Evolutionary conservation across 2,888 invertebrate genomes (phyloP).

Genomic region (Eretmocerus hayati): DNA sequence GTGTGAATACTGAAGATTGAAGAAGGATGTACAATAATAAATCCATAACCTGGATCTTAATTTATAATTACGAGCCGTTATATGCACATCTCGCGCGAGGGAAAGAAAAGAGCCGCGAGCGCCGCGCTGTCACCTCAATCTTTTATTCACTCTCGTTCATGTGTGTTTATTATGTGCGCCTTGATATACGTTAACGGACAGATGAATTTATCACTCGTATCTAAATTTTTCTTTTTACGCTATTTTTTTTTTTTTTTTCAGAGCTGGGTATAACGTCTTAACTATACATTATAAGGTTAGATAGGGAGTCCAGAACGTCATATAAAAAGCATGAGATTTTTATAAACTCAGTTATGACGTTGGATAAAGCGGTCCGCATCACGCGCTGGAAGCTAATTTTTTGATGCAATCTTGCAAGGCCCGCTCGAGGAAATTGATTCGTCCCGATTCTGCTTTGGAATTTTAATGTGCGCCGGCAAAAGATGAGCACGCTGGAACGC

Average conservation of each 20-base stretch:
- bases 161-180: too few species aligned
- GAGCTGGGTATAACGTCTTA: constrained; percentile 6
- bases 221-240: background rate
- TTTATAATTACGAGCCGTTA: constrained; percentile 17
- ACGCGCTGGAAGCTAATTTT: background rate
- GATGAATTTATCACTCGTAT: constrained; percentile 10
- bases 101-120: constrained; percentile 5
- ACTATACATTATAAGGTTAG: too few species aligned
- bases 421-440: constrained; percentile 2
- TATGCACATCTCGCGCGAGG: background rate
- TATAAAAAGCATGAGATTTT: too few species aligned
- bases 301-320: too few species aligned
- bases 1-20: too few species aligned
- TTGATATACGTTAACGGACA: background rate
- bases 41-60: constrained; percentile 13
- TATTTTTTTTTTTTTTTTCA: background rate
- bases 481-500: too few species aligned
- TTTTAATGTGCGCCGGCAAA: background rate
- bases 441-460: background rate
- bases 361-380: too few species aligned
- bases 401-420: constrained; percentile 3
- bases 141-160: too few species aligned
- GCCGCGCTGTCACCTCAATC: background rate
- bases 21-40: too few species aligned
- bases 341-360: too few species aligned